These are phyloP conservation scores for Diabrotica virgifera DNA, from an alignment of 1,140 invertebrate genomes.

Conservation along the genomic window DNA sequence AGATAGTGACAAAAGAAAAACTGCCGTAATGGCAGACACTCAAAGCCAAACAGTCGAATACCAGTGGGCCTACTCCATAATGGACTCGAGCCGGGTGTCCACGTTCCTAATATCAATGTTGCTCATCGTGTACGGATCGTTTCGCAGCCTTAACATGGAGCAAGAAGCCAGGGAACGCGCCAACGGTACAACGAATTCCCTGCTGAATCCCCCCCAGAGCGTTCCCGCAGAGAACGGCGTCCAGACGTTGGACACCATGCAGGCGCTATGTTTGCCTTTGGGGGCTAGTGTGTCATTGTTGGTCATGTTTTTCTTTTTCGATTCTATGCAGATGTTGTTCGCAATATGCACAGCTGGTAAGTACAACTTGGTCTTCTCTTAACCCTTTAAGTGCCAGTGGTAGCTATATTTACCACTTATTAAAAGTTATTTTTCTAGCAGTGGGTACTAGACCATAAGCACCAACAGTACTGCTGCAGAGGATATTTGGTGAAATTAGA, in stretches of 20 bases:
- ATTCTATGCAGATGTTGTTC: slow-evolving; percentile 97
- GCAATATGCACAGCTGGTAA: slow-evolving; percentile 95
- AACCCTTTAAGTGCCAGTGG: neutral
- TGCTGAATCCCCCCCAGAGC: slow-evolving; percentile 56
- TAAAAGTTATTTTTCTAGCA: too few relatives aligned
- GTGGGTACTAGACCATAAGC: too few relatives aligned
- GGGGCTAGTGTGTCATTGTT: slow-evolving; percentile 93
- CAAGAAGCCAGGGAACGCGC: slow-evolving; percentile 83
- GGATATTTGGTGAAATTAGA: too few relatives aligned
- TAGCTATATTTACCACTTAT: too few relatives aligned
- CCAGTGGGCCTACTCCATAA: slow-evolving; percentile 88
- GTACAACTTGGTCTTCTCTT: slow-evolving; percentile 8
- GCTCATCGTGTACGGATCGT: slow-evolving; percentile 95
- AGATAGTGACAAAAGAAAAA: slow-evolving; percentile 16
- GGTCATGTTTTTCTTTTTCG: slow-evolving; percentile 98
- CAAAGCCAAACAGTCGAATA: slow-evolving; percentile 53
- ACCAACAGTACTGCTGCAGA: too few relatives aligned
- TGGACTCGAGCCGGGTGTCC: slow-evolving; percentile 94
- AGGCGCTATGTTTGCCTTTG: slow-evolving; percentile 92
- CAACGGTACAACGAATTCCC: slow-evolving; percentile 55
- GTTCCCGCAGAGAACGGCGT: slow-evolving; percentile 55
- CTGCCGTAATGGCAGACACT: slow-evolving; percentile 36
- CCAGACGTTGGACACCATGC: slow-evolving; percentile 93
- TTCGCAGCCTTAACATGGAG: slow-evolving; percentile 90
- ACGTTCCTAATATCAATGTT: slow-evolving; percentile 97